Evolutionary conservation across 1,140 invertebrate genomes (phyloP).

Genomic region (Mactra quadrangularis): DNA sequence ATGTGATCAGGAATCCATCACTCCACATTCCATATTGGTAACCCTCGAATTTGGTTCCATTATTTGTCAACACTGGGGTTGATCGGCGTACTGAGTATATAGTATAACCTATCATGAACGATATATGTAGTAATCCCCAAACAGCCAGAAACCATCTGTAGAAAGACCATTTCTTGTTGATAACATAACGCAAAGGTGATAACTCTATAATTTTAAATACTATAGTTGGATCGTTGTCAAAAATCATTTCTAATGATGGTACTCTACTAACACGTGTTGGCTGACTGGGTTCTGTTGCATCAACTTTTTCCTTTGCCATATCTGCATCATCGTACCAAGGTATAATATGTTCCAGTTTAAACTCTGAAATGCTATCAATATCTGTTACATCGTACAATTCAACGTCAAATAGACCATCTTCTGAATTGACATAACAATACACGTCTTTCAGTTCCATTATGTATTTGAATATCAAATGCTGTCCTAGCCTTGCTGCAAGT

Average conservation of each 20-base stretch:
- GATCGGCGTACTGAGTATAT: slow-evolving; percentile 19
- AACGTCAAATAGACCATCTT: slow-evolving; percentile 69
- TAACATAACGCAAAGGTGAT: slow-evolving; percentile 37
- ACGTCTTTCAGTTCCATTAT: slow-evolving; percentile 69
- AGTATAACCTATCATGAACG: slow-evolving; percentile 53
- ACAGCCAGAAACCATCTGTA: slow-evolving; percentile 28
- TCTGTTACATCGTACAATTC: slow-evolving; percentile 70
- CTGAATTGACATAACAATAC: slow-evolving; percentile 65
- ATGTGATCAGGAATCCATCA: slow-evolving; percentile 36
- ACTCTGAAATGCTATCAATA: slow-evolving; percentile 54
- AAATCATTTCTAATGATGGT: slow-evolving; percentile 48
- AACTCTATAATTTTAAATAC: slow-evolving; percentile 48
- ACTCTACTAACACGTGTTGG: background rate
- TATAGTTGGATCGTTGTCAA: slow-evolving; percentile 25
- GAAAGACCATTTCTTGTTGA: slow-evolving; percentile 52
- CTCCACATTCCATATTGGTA: background rate
- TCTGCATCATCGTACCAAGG: background rate
- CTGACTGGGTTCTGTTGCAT: background rate
- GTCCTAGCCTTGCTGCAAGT: slow-evolving; percentile 68
- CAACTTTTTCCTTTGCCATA: background rate
- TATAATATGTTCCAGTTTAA: slow-evolving; percentile 2
- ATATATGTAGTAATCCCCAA: slow-evolving; percentile 33
- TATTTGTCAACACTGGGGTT: background rate
- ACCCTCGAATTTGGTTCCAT: background rate
- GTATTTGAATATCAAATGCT: slow-evolving; percentile 64